Conservation (phyloP, 2,113 vertebrate species). For the Eudyptes chrysolophus region DNA sequence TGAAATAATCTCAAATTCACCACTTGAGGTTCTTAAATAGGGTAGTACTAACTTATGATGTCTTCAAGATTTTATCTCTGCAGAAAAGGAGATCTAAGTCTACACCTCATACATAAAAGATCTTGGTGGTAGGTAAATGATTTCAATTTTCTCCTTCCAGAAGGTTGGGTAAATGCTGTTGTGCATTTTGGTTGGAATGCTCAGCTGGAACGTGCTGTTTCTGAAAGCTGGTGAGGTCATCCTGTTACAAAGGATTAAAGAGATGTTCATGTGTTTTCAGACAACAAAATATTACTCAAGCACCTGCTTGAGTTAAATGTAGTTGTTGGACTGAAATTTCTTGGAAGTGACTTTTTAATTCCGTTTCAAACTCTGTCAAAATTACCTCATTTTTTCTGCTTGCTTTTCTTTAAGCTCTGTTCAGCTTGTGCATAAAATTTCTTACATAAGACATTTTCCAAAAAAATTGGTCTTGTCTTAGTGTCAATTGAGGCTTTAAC, state of each 20-base stretch:
- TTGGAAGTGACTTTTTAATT: neutral
- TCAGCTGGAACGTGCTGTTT: slow-evolving; percentile 5
- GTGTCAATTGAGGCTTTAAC: neutral
- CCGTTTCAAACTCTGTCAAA: neutral
- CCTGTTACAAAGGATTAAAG: neutral
- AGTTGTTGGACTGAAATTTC: slow-evolving; percentile 19
- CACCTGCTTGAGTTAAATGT: slow-evolving; percentile 17
- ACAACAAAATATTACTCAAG: neutral
- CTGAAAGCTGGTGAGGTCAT: neutral
- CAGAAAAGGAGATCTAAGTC: neutral
- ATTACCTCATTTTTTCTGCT: neutral
- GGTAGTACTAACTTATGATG: neutral
- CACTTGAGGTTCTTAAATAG: neutral
- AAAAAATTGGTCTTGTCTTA: neutral
- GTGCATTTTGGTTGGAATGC: neutral
- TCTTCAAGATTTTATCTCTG: neutral
- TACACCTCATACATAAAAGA: neutral
- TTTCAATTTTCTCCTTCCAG: neutral
- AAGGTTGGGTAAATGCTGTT: neutral
- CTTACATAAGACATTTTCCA: neutral
- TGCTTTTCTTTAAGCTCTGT: neutral
- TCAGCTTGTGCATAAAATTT: neutral
- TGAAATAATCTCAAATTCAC: neutral
- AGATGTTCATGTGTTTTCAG: neutral
- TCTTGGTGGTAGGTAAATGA: neutral